These are phyloP conservation scores for Harpagoxenus sublaevis DNA, from an alignment of 2,888 invertebrate genomes.

Conservation along the genomic window DNA sequence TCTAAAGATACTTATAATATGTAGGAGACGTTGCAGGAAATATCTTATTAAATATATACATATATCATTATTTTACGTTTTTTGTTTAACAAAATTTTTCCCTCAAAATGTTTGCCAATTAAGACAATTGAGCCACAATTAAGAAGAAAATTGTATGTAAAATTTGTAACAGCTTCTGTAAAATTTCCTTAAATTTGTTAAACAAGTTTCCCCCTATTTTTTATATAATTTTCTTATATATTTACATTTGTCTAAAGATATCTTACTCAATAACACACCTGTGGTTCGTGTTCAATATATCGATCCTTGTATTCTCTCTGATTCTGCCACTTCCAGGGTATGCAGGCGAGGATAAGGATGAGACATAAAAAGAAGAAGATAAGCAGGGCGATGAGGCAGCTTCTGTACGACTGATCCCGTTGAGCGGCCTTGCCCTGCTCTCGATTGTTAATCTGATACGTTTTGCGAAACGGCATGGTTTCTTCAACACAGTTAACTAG, in stretches of 20 bases:
- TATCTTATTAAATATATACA: too few species aligned
- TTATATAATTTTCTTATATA: not conserved
- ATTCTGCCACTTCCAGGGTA: conserved; percentile 64
- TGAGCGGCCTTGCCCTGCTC: conserved; percentile 63
- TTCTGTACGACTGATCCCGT: conserved; percentile 76
- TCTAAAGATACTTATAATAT: too few species aligned
- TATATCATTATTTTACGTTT: too few species aligned
- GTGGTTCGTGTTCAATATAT: not conserved
- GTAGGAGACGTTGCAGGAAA: too few species aligned
- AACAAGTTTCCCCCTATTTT: not conserved
- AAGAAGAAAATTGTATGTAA: too few species aligned
- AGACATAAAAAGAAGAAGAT: conserved; percentile 76
- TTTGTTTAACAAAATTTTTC: too few species aligned
- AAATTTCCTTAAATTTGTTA: not conserved
- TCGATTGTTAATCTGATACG: conserved; percentile 68
- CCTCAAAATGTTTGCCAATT: too few species aligned
- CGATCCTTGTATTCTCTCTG: not conserved
- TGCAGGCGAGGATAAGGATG: conserved; percentile 68
- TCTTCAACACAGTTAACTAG: conserved; percentile 4
- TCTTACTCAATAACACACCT: not conserved
- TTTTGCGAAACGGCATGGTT: conserved; percentile 71
- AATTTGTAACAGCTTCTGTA: not conserved
- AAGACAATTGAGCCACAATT: too few species aligned
- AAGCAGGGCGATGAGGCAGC: conserved; percentile 73
- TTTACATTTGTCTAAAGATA: too few species aligned